Conservation (phyloP, 2,888 invertebrate genomes). For the Heliconius erato region DNA sequence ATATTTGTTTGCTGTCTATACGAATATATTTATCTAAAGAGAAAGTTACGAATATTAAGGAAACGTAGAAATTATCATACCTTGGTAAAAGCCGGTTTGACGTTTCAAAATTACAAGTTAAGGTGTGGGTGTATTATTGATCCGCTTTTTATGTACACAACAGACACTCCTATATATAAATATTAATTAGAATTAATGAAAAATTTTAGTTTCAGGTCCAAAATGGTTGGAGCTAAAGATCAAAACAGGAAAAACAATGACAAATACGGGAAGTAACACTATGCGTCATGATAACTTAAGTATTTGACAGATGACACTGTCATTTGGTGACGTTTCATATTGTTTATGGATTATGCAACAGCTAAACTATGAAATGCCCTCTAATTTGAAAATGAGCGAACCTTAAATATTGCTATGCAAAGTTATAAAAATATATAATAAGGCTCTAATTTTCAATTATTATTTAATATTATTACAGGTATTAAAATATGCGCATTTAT, state of each 20-base stretch:
- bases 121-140: constrained; percentile 17
- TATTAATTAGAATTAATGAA: background rate
- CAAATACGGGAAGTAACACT: constrained; percentile 16
- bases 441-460: too few species aligned
- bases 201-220: background rate
- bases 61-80: constrained; percentile 36
- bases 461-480: too few species aligned
- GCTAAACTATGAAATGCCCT: background rate
- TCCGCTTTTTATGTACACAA: background rate
- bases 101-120: constrained; percentile 32
- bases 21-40: background rate
- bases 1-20: background rate
- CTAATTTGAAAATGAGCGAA: too few species aligned
- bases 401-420: too few species aligned
- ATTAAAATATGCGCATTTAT: background rate
- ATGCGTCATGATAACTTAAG: constrained; percentile 26
- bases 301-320: background rate
- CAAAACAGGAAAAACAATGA: constrained; percentile 24
- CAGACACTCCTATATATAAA: background rate
- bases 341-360: constrained; percentile 7
- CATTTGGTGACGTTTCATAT: constrained; percentile 3
- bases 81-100: constrained; percentile 44
- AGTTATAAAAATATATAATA: too few species aligned
- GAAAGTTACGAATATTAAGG: constrained; percentile 21
- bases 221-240: constrained; percentile 10